A percentile compares a stretch with the other conserved stretches of the same genome.
Evolutionary conservation across 2,797 vertebrate species (phyloP).

Genomic region (Oreochromis grahami): DNA sequence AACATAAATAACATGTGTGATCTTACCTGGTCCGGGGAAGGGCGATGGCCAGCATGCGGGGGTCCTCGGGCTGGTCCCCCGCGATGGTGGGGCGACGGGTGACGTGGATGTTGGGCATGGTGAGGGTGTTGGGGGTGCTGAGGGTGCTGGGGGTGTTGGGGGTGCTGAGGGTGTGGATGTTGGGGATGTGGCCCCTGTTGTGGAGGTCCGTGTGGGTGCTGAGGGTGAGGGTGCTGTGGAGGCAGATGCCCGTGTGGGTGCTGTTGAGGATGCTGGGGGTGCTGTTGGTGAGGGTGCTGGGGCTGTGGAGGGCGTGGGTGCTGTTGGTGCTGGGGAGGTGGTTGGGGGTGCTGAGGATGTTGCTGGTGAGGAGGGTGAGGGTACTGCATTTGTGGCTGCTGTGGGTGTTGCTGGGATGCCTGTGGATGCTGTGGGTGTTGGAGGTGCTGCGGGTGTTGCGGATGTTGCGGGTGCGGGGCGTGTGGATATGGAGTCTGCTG

Average conservation of each 20-base stretch:
- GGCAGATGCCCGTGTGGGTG: constrained; percentile 42
- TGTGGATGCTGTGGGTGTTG: constrained; percentile 61
- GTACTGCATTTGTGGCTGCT: constrained; percentile 49
- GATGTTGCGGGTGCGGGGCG: constrained; percentile 67
- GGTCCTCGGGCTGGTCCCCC: constrained; percentile 75
- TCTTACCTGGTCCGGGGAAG: constrained; percentile 92
- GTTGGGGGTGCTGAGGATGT: constrained; percentile 61
- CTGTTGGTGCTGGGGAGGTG: constrained; percentile 65
- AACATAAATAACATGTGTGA: neutral
- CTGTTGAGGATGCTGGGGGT: constrained; percentile 61
- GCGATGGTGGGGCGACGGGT: constrained; percentile 75
- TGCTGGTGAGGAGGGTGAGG: constrained; percentile 47
- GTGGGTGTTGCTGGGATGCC: constrained; percentile 38
- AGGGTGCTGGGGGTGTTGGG: constrained; percentile 51
- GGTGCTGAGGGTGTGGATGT: constrained; percentile 55
- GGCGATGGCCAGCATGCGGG: constrained; percentile 85
- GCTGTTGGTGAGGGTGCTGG: constrained; percentile 75
- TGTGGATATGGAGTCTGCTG: constrained; percentile 60
- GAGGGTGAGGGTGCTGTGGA: constrained; percentile 49
- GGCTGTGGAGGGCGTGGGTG: constrained; percentile 80
- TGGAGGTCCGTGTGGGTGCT: constrained; percentile 55
- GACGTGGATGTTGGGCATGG: constrained; percentile 70
- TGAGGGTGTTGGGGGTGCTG: constrained; percentile 38
- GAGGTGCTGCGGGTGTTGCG: constrained; percentile 41
- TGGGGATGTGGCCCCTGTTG: constrained; percentile 66